Evolutionary conservation across 1,140 invertebrate species (phyloP).

Genomic region (Dinoponera quadriceps): DNA sequence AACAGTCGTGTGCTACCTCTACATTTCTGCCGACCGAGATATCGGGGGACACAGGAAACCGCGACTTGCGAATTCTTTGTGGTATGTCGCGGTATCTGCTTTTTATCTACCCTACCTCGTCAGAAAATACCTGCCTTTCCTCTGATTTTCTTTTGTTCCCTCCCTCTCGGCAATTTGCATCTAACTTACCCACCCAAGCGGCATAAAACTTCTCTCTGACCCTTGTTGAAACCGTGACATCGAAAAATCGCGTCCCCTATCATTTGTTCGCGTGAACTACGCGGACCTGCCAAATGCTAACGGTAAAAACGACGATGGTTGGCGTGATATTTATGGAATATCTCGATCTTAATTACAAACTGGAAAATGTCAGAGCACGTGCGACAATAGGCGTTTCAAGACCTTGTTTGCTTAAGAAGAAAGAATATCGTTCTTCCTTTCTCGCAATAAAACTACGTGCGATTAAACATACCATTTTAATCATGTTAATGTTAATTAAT

Average conservation of each 20-base stretch:
- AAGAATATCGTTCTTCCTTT: background rate
- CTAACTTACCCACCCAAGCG: background rate
- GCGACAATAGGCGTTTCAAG: background rate
- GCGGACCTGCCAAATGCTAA: background rate
- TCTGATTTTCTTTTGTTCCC: background rate
- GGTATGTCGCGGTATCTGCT: constrained; percentile 2
- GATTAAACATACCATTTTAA: too few species aligned
- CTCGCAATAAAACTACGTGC: background rate
- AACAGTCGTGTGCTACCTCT: background rate
- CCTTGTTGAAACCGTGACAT: background rate
- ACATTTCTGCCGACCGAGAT: constrained; percentile 22
- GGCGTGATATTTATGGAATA: background rate
- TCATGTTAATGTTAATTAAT: too few species aligned
- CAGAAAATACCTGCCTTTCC: constrained; percentile 21
- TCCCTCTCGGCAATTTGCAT: constrained; percentile 27
- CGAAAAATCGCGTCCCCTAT: constrained; percentile 33
- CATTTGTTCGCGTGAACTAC: constrained; percentile 47
- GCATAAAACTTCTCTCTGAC: background rate
- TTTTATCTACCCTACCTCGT: constrained; percentile 23
- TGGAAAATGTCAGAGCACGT: background rate
- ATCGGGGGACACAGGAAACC: constrained; percentile 28
- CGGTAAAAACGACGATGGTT: background rate
- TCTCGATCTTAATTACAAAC: background rate
- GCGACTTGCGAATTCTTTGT: constrained; percentile 15
- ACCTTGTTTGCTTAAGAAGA: background rate